Percentiles rank a stretch among this genome's conserved stretches.
Evolutionary conservation across 1,140 invertebrate species (phyloP).

Genomic region (Aphidius ervi): DNA sequence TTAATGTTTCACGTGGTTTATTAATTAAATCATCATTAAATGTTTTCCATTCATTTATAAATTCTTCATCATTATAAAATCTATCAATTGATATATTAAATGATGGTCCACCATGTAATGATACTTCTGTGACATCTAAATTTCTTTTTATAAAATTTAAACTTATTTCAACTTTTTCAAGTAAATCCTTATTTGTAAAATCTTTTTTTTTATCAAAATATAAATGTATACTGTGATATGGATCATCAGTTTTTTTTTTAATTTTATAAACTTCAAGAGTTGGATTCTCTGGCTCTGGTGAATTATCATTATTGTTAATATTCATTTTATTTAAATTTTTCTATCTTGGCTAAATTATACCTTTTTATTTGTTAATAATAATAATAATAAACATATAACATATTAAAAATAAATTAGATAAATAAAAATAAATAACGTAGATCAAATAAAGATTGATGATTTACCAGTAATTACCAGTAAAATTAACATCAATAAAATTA

Average conservation of each 20-base stretch:
- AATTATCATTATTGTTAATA: too few relatives aligned
- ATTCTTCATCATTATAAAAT: slow-evolving; percentile 58
- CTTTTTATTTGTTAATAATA: too few relatives aligned
- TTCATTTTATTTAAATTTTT: too few relatives aligned
- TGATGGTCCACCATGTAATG: slow-evolving; percentile 60
- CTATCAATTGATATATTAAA: slow-evolving; percentile 64
- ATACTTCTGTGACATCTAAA: slow-evolving; percentile 53
- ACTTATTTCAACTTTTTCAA: slow-evolving; percentile 54
- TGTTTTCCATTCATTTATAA: slow-evolving; percentile 58
- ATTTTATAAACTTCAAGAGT: slow-evolving; percentile 5
- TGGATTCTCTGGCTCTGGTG: neutral
- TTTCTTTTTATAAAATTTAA: slow-evolving; percentile 54
- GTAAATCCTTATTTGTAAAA: slow-evolving; percentile 29
- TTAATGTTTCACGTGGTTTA: slow-evolving; percentile 61
- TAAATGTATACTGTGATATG: slow-evolving; percentile 63
- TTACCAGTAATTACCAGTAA: too few relatives aligned
- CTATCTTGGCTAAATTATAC: too few relatives aligned
- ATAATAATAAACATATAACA: too few relatives aligned
- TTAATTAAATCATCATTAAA: slow-evolving; percentile 65
- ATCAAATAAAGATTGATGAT: too few relatives aligned
- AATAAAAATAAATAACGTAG: too few relatives aligned
- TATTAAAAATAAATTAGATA: too few relatives aligned
- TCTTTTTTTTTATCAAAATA: slow-evolving; percentile 67
- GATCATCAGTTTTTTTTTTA: slow-evolving; percentile 28
- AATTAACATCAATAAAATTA: too few relatives aligned